These are phyloP conservation scores for Encarsia formosa DNA, from an alignment of 2,888 invertebrate genomes.

Conservation along the genomic window DNA sequence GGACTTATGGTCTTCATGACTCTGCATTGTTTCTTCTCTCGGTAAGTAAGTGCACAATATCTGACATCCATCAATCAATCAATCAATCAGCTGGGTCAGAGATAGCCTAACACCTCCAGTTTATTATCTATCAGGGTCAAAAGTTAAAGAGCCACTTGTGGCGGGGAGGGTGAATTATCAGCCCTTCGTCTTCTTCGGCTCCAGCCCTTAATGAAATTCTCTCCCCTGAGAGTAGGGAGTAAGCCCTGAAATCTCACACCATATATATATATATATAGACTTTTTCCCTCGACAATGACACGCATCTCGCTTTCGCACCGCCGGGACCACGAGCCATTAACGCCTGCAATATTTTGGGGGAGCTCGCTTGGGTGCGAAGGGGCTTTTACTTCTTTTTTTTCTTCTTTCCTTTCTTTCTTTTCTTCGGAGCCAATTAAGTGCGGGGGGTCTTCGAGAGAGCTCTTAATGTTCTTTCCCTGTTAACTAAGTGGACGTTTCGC, in stretches of 20 bases:
- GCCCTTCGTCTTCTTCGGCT: constrained; percentile 24
- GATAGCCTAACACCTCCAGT: constrained; percentile 50
- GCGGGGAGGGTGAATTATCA: constrained; percentile 26
- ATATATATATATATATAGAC: constrained; percentile 10
- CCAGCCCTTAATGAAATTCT: constrained; percentile 54
- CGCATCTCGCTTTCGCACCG: constrained; percentile 49
- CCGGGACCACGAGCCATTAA: constrained; percentile 49
- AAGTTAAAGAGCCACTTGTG: constrained; percentile 54
- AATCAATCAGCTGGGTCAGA: too few relatives aligned
- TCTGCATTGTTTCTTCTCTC: too few relatives aligned
- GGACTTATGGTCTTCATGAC: constrained; percentile 36
- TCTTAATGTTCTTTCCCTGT: constrained; percentile 26
- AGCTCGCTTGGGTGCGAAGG: constrained; percentile 25
- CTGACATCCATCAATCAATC: too few relatives aligned
- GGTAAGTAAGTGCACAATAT: too few relatives aligned
- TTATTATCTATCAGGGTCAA: too few relatives aligned
- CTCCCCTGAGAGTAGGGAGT: constrained; percentile 45
- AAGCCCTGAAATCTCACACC: not conserved
- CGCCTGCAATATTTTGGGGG: constrained; percentile 27
- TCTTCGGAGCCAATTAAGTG: constrained; percentile 20
- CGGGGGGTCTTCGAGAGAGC: constrained; percentile 1
- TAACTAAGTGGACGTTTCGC: constrained; percentile 27
- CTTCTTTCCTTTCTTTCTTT: not conserved
- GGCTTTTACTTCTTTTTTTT: not conserved
- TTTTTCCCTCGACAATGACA: constrained; percentile 40